These are phyloP conservation scores for Gobiocypris rarus DNA, from an alignment of 2,113 vertebrate species.

Conservation along the genomic window DNA sequence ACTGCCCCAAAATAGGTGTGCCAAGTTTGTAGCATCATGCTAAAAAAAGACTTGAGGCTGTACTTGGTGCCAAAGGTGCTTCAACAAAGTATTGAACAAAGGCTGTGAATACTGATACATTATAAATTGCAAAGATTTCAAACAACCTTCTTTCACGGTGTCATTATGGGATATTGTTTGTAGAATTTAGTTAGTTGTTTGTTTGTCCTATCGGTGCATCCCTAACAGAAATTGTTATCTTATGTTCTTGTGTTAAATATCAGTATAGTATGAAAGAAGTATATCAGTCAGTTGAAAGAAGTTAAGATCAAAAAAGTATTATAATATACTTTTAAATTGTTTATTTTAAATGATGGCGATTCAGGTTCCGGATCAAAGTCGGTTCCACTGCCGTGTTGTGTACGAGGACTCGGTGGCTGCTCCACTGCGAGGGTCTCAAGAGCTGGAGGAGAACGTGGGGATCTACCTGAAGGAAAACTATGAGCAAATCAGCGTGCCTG, in stretches of 20 bases:
- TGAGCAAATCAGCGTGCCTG: conserved; percentile 87
- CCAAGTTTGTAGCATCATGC: too few species aligned
- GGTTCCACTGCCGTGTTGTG: conserved; percentile 86
- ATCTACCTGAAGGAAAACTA: conserved; percentile 92
- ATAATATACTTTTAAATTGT: not conserved
- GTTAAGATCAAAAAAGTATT: not conserved
- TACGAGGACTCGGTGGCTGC: conserved; percentile 86
- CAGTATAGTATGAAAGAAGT: too few species aligned
- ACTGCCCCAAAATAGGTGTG: too few species aligned
- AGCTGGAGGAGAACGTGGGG: conserved; percentile 89
- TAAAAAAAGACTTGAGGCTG: too few species aligned
- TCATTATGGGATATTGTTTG: too few species aligned
- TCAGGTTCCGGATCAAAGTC: conserved; percentile 84
- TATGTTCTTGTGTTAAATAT: not conserved
- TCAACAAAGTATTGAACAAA: too few species aligned
- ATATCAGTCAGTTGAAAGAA: not conserved
- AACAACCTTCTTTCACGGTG: too few species aligned
- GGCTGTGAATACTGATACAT: too few species aligned
- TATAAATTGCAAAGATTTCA: too few species aligned
- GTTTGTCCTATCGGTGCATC: too few species aligned
- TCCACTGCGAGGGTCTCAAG: conserved; percentile 78
- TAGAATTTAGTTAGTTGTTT: too few species aligned
- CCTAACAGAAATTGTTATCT: not conserved
- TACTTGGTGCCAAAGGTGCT: too few species aligned
- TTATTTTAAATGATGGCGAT: not conserved